A percentile compares a stretch with the other conserved stretches of the same genome.
These are phyloP conservation scores for Eulimnadia texana DNA, from an alignment of 1,140 invertebrate species.

Conservation along the genomic window DNA sequence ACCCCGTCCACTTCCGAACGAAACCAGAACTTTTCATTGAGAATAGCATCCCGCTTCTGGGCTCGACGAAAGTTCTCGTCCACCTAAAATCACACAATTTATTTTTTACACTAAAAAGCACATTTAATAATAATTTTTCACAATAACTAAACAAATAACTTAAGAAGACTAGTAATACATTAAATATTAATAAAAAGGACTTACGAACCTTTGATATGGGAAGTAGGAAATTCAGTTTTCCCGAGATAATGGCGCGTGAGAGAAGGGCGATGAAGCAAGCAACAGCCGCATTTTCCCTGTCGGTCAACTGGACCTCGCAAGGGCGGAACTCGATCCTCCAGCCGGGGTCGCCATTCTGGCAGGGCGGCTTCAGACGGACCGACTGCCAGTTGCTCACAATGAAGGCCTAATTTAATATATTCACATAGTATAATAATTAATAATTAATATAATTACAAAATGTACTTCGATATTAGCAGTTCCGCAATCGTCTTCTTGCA, in stretches of 20 bases:
- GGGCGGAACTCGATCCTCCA: slow-evolving; percentile 99
- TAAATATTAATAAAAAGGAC: not conserved
- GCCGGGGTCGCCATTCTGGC: slow-evolving; percentile 83
- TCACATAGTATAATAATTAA: not conserved
- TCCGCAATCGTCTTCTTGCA: slow-evolving; percentile 86
- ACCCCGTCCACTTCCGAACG: slow-evolving; percentile 44
- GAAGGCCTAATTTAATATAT: too few species aligned
- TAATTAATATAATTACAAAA: slow-evolving; percentile 3
- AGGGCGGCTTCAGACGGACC: slow-evolving; percentile 97
- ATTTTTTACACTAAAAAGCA: too few species aligned
- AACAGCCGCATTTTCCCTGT: slow-evolving; percentile 98
- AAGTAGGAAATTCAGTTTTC: slow-evolving; percentile 89
- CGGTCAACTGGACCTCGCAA: slow-evolving; percentile 94
- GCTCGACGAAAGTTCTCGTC: slow-evolving; percentile 96
- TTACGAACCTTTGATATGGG: slow-evolving; percentile 89
- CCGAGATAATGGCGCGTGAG: slow-evolving; percentile 90
- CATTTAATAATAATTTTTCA: too few species aligned
- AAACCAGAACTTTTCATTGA: slow-evolving; percentile 79
- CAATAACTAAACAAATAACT: too few species aligned
- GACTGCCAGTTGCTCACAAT: slow-evolving; percentile 93
- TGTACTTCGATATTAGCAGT: slow-evolving; percentile 94
- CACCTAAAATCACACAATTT: slow-evolving; percentile 43
- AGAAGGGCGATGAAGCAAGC: slow-evolving; percentile 94
- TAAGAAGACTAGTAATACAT: not conserved
- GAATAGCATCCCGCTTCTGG: slow-evolving; percentile 75